Base-by-base conservation (phyloP, 2,113 vertebrate species). In the Pollimyrus isidori region DNA sequence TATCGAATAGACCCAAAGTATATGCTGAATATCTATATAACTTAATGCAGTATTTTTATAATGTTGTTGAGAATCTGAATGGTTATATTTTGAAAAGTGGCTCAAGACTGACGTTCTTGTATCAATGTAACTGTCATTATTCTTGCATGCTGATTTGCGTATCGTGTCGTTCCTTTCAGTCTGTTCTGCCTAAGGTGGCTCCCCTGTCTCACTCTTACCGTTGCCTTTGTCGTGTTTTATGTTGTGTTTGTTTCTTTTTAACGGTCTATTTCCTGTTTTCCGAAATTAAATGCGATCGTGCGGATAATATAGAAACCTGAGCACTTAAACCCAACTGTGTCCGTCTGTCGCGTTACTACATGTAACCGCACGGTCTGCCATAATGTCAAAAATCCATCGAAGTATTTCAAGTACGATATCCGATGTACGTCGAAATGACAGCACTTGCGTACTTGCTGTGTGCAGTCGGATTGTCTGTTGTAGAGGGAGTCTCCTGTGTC, bases 171-270 rank as follows among this genome's bases (percentile, higher is more conserved):
- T 93, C 96, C 92, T 94, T 94, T 94, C 93, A 92, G 94, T 95
- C 91, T 91, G 92, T 94, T 92, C 50, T 94, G 56, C 56, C 21
- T n/a, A 58, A 91, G 95, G 92, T 95, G 94, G 93, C 93, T 94
- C 93, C 94, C 48, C 94, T 95, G 92, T 94, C 93, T 95, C 97
- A 98, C 97, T 98, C 97, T 98, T 98, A 97, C 91, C 93, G 93
- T 93, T 95, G 95, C 94, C 91, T 95, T 94, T 93, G 95, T 95
- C 95, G 91, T 91, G n/a, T 13, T 42, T 35, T 53, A 2, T 80
- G 26, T 48, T 62, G 7, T 89, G 62, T 91, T 92, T 91, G 89
- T 46, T 90, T 85, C 76, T 46, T 89, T 92, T 86, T 90, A 62
- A 89, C 52, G 56, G 10, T 26, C 26, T 86, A 6, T 87, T 87